Evolutionary conservation across 2,888 invertebrate genomes (phyloP), one percentile per base, ranked within the genome.

Genomic region (Cenopis cana): DNA sequence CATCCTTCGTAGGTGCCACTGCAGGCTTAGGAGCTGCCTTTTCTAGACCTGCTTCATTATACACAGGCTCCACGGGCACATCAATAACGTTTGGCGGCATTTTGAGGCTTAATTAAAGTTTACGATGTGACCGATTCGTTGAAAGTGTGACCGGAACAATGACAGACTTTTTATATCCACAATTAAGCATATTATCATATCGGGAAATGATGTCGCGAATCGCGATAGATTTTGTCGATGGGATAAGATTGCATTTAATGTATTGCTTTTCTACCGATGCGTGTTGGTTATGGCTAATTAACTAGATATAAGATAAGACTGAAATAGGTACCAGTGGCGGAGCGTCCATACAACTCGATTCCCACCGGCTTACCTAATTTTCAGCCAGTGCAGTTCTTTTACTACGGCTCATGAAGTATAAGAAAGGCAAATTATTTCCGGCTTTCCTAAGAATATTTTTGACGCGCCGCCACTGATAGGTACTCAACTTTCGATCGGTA

Each of bases 21-120:
- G 20, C 36, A 29, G 62, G 14, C 41, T 24, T 29, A 11, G 65
- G 29, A 29, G 46, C 33, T n/a, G 57, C 29, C 10, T 52, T 59
- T 0, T 36, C n/a, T n/a, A 54, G 38, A 3, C 46, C 59, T 1
- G 11, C n/a, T 8, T 18, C 33, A 33, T 70, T 64, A 57, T 46
- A 65, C 20, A 69, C 59, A 54, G n/a, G 41, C 71, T 82, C 80
- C 6, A 80, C 66, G 0, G 76, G 67, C 5, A 72, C 17, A 17
- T 82, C 85, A 1, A 75, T 61, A 8, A 75, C 68, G 66, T 83
- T 83, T 4, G 84, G 82, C 6, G 84, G 77, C 85, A 86, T 84
- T 76, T 75, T 77, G 66, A 38, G 10, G 0, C 12, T 57, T 18
- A 18, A 38, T 57, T 12, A 29, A 60, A 17, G 12, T 24, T 46